Percentiles rank a stretch among this genome's conserved stretches.
Conservation (phyloP, 92 coral and sea anemone genomes). For the Heliopora coerulea region DNA sequence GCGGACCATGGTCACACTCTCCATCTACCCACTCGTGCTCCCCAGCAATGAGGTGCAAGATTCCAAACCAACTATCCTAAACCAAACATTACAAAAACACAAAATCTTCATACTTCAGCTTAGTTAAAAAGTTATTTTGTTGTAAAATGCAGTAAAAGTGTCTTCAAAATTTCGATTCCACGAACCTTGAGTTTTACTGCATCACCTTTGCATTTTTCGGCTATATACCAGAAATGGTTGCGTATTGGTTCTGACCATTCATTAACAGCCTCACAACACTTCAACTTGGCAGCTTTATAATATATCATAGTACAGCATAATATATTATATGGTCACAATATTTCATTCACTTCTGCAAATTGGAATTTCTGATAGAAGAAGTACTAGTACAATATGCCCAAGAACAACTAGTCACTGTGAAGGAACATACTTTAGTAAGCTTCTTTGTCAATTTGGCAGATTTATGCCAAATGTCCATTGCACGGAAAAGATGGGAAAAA, state of each 20-base stretch:
- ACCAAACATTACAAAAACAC: too few species aligned
- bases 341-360: too few species aligned
- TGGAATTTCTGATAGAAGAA: too few species aligned
- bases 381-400: too few species aligned
- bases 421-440: slow-evolving; percentile 42
- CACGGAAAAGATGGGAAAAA: slow-evolving; percentile 49
- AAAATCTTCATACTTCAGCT: too few species aligned
- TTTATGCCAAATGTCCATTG: slow-evolving; percentile 68
- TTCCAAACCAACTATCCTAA: slow-evolving; percentile 56
- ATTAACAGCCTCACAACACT: slow-evolving; percentile 48
- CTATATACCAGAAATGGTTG: slow-evolving; percentile 68
- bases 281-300: slow-evolving; percentile 44
- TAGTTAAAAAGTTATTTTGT: too few species aligned
- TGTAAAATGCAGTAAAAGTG: too few species aligned
- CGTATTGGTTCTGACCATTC: slow-evolving; percentile 64
- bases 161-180: too few species aligned
- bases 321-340: too few species aligned
- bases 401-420: neutral
- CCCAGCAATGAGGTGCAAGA: slow-evolving; percentile 54
- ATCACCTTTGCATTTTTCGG: slow-evolving; percentile 50
- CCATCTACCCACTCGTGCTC: slow-evolving; percentile 71
- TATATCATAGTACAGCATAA: too few species aligned
- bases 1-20: slow-evolving; percentile 62
- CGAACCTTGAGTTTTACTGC: slow-evolving; percentile 36
- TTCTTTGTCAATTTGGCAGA: slow-evolving; percentile 60